A percentile compares a stretch with the other conserved stretches of the same genome.
Evolutionary conservation across 2,888 invertebrate species (phyloP).

Genomic region (Acheta domesticus): DNA sequence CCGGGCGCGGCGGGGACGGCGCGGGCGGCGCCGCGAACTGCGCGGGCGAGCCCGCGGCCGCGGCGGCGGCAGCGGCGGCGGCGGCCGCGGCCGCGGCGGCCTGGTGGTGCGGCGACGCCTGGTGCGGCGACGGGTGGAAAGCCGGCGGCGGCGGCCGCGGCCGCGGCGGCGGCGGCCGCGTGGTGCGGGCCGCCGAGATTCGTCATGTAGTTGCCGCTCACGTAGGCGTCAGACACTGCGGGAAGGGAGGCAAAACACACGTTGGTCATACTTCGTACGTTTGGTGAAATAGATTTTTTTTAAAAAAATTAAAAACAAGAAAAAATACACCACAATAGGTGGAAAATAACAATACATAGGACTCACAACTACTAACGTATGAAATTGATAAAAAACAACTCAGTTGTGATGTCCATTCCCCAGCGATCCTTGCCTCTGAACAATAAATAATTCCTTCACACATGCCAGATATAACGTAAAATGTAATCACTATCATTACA

Average conservation of each 20-base stretch:
- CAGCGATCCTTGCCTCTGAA: no score
- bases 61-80: slow-evolving; percentile 47
- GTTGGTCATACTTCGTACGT: no score
- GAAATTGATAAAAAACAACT: no score
- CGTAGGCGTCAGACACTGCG: slow-evolving; percentile 37
- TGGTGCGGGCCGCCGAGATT: slow-evolving; percentile 40
- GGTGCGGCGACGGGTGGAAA: slow-evolving; percentile 41
- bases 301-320: no score
- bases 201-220: slow-evolving; percentile 5
- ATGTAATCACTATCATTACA: no score
- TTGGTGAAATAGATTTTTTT: no score
- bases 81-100: slow-evolving; percentile 51
- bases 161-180: slow-evolving; percentile 33
- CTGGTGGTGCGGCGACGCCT: slow-evolving; percentile 45
- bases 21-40: slow-evolving; percentile 48
- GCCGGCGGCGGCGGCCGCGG: slow-evolving; percentile 32
- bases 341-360: no score
- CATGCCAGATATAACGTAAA: no score
- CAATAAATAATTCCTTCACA: no score
- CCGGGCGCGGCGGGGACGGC: slow-evolving; percentile 39
- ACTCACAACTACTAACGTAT: no score
- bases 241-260: background rate
- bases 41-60: slow-evolving; percentile 38
- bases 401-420: no score
- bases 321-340: no score